Base-by-base conservation (phyloP, 35 echinoderm and acorn worm genomes). In the Anneissia japonica region DNA sequence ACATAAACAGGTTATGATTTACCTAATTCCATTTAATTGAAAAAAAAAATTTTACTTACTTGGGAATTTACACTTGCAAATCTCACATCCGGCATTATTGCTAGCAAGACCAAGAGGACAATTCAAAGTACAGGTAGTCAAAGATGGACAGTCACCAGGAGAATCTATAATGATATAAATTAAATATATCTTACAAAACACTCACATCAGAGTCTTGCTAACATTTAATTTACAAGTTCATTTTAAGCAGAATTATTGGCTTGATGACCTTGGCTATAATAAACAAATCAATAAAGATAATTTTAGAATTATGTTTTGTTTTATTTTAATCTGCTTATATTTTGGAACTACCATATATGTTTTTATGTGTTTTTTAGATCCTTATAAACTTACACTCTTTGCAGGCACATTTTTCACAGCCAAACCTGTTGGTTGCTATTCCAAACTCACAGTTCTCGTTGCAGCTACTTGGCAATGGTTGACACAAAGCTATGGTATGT, bases 11-110 rank as follows among this genome's bases (percentile, higher is more conserved):
- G n/a, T n/a, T n/a, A n/a, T n/a, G n/a, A n/a, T n/a, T n/a, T n/a
- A n/a, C n/a, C n/a, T n/a, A n/a, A n/a, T n/a, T n/a, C n/a, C n/a
- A n/a, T n/a, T 39, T 40, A 31, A 82, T 43, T 82, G 28, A 32
- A 6, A 31, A 82, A 33, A 43, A 12, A 9, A 40, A 26, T 12
- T 79, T 10, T 45, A 76, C 87, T 89, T 73, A 89, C 87, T 81
- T 82, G 87, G 87, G 29, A 34, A 46, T 51, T 89, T 89, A 39
- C 87, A 89, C 37, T 74, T 89, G 80, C 87, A 89, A 56, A 89
- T 82, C 28, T 89, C 87, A 75, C 87, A 89, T 31, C 32, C 30
- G 2, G 30, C 72, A 17, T 46, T 32, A 36, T 80, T 73, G 33
- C 77, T 89, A 23, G 87, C 87, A 26, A 89, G 34, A 33, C 87